Conservation (phyloP, 2,888 invertebrate species). For the Nemotelus pantherinus region DNA sequence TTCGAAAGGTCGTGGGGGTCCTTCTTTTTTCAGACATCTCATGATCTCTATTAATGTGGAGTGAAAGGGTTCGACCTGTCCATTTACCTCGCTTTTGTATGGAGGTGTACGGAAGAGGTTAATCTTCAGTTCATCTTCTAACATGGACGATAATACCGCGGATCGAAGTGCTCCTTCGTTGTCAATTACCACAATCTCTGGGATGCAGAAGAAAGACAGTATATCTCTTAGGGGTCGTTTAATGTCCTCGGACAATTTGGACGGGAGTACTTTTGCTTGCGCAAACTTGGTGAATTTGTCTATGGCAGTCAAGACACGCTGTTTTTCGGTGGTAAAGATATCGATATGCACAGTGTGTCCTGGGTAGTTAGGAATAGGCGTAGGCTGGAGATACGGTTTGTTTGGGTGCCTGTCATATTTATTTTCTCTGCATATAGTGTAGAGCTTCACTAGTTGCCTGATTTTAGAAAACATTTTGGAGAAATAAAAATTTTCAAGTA, state of each 20-base stretch:
- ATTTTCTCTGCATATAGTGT: slow-evolving; percentile 43
- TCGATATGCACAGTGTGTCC: slow-evolving; percentile 40
- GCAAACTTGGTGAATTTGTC: slow-evolving; percentile 49
- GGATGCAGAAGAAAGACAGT: background rate
- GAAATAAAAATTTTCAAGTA: slow-evolving; percentile 47
- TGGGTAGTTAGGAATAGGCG: slow-evolving; percentile 38
- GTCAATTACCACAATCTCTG: slow-evolving; percentile 37
- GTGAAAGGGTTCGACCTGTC: slow-evolving; percentile 4
- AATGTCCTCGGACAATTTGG: slow-evolving; percentile 36
- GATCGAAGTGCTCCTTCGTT: background rate
- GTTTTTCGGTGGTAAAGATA: slow-evolving; percentile 44
- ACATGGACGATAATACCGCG: background rate
- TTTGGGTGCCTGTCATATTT: slow-evolving; percentile 46
- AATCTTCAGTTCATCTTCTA: slow-evolving; percentile 21
- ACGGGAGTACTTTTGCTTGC: slow-evolving; percentile 29
- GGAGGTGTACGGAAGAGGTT: slow-evolving; percentile 5
- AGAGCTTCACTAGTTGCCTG: slow-evolving; percentile 34
- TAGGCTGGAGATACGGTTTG: slow-evolving; percentile 17
- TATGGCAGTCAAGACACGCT: slow-evolving; percentile 46
- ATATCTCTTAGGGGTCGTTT: slow-evolving; percentile 38
- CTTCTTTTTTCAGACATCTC: slow-evolving; percentile 13
- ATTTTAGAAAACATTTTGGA: slow-evolving; percentile 43
- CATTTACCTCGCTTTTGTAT: slow-evolving; percentile 38
- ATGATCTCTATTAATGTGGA: slow-evolving; percentile 23
- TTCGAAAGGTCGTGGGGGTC: slow-evolving; percentile 1